phyloP scores from a whole-genome alignment of 2,888 invertebrate species.

The Bombylius major region DNA sequence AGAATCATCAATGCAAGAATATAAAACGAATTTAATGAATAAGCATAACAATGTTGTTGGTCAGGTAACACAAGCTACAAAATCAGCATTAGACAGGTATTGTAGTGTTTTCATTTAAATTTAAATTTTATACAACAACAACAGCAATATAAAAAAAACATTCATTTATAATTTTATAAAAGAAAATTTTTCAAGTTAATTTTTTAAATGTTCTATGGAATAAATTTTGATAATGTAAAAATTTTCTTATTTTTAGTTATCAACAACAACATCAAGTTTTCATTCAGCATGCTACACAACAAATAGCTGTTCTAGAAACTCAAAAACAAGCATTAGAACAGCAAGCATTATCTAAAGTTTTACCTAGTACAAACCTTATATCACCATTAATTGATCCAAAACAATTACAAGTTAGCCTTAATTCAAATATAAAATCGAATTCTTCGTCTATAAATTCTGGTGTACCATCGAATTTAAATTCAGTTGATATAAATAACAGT shows the following conservation, averaged over 20 bases:
- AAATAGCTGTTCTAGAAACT: conserved; percentile 72
- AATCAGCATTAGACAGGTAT: conserved; percentile 67
- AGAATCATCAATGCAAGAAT: conserved; percentile 74
- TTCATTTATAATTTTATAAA: too few species aligned
- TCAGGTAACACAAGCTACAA: conserved; percentile 65
- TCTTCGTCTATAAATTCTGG: too few species aligned
- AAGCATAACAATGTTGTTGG: conserved; percentile 67
- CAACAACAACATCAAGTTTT: conserved; percentile 93
- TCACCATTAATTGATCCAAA: conserved; percentile 22
- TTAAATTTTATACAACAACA: not conserved
- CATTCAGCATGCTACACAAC: conserved; percentile 78
- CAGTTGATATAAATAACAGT: not conserved
- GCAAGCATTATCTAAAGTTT: conserved; percentile 24
- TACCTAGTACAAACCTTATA: conserved; percentile 22
- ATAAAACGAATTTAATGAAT: conserved; percentile 72
- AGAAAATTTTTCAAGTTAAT: too few species aligned
- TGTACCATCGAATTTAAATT: not conserved
- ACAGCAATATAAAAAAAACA: not conserved
- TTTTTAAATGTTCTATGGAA: not conserved
- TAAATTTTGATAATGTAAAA: not conserved
- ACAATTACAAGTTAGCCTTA: conserved; percentile 14
- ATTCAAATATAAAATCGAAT: not conserved
- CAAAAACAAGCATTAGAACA: conserved; percentile 52
- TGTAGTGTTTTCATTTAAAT: conserved; percentile 7
- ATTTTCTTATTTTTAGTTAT: conserved; percentile 42